Evolutionary conservation across 2,888 invertebrate species (phyloP).

Genomic region (Zaprionus lineosus): DNA sequence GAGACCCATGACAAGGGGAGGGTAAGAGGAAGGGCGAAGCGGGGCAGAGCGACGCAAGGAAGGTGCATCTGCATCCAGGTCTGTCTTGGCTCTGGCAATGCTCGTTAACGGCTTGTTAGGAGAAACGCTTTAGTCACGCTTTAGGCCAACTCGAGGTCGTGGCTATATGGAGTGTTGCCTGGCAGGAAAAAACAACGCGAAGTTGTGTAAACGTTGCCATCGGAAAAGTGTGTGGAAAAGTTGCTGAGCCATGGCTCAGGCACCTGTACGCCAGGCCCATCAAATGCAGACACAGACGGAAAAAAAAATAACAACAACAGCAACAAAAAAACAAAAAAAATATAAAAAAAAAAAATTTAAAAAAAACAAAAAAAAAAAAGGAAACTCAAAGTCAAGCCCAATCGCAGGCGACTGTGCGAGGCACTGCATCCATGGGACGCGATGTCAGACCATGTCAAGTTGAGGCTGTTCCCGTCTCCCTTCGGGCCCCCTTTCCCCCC

Average conservation of each 20-base stretch:
- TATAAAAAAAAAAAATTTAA: background rate
- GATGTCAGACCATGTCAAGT: conserved; percentile 13
- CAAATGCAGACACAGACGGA: no score
- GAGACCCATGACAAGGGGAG: no score
- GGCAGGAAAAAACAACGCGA: conserved; percentile 55
- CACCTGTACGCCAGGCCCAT: conserved; percentile 45
- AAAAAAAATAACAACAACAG: no score
- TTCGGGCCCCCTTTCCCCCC: no score
- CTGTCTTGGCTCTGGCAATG: conserved; percentile 24
- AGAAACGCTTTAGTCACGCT: conserved; percentile 74
- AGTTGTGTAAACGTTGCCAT: conserved; percentile 31
- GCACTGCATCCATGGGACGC: background rate
- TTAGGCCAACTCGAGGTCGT: conserved; percentile 8
- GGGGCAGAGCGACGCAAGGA: no score
- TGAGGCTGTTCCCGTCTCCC: conserved; percentile 5
- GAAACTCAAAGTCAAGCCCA: background rate
- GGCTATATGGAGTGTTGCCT: conserved; percentile 2
- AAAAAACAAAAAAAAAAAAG: background rate
- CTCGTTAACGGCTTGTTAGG: conserved; percentile 72
- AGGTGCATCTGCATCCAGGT: no score
- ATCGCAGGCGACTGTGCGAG: no score
- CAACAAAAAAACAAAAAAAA: background rate
- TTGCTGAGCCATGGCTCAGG: conserved; percentile 64
- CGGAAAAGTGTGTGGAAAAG: conserved; percentile 47
- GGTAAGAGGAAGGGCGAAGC: no score